phyloP scores from a whole-genome alignment of 53 echinoderm and acorn worm genomes.

The Holothuria scabra region DNA sequence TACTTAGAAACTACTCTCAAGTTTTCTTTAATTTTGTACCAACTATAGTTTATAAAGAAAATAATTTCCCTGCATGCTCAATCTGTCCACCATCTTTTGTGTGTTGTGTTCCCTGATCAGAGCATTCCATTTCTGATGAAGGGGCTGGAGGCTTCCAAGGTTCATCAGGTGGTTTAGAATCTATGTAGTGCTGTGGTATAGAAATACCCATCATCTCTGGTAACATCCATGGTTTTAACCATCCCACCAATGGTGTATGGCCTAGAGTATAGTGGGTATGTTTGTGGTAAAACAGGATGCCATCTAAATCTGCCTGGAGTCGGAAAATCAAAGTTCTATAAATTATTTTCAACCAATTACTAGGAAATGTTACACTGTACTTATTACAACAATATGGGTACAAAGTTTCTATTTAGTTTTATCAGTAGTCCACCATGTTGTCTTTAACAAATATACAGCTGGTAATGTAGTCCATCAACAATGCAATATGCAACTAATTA shows the following conservation, averaged over 20 bases:
- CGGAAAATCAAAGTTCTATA: neutral
- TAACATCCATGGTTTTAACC: constrained; percentile 98
- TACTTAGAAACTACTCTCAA: too few relatives aligned
- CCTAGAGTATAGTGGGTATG: constrained; percentile 87
- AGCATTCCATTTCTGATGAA: constrained; percentile 23
- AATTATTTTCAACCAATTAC: neutral
- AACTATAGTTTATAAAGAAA: too few relatives aligned
- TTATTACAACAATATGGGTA: too few relatives aligned
- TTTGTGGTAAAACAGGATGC: constrained; percentile 96
- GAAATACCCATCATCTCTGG: constrained; percentile 85
- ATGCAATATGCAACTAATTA: too few relatives aligned
- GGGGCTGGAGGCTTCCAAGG: constrained; percentile 75
- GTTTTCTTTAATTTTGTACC: too few relatives aligned
- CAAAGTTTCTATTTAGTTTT: too few relatives aligned
- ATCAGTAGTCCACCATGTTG: too few relatives aligned
- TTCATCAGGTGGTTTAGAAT: constrained; percentile 76
- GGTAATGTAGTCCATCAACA: too few relatives aligned
- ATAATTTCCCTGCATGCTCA: neutral
- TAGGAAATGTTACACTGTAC: neutral
- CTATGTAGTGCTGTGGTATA: constrained; percentile 72
- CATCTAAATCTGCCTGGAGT: constrained; percentile 77
- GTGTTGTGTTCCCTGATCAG: constrained; percentile 8
- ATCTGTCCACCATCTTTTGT: neutral
- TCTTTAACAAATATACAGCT: too few relatives aligned
- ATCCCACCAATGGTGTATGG: constrained; percentile 88